Conservation (phyloP, 1,140 invertebrate genomes). For the Diachasmimorpha longicaudata region DNA sequence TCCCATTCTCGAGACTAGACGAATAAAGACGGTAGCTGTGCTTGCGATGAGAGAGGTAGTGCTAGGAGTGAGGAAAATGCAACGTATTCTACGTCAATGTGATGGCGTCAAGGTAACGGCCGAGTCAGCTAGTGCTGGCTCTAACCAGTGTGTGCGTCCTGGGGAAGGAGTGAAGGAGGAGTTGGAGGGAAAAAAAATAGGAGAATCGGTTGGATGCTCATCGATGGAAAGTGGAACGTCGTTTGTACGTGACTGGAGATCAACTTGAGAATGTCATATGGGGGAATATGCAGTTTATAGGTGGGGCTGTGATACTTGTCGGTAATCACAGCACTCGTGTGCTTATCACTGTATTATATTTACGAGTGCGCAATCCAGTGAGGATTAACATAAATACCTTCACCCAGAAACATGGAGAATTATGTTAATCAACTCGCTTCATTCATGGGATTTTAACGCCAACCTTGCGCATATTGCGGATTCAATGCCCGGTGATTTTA, state of each 20-base stretch:
- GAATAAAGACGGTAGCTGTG: constrained; percentile 3
- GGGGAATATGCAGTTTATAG: not conserved
- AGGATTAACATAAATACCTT: constrained; percentile 1
- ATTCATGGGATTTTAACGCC: not conserved
- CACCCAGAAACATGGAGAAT: not conserved
- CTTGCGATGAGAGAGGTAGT: not conserved
- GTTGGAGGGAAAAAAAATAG: not conserved
- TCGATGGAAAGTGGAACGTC: constrained; percentile 24
- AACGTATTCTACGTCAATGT: not conserved
- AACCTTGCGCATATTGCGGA: no score
- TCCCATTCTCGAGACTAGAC: constrained; percentile 11
- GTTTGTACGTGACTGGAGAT: constrained; percentile 17
- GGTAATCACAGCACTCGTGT: not conserved
- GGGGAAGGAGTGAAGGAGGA: not conserved
- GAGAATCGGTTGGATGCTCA: constrained; percentile 12
- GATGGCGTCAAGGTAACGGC: not conserved
- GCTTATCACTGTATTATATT: not conserved
- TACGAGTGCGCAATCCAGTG: not conserved
- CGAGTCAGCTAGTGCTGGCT: constrained; percentile 12
- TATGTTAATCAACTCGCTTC: not conserved
- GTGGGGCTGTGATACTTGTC: not conserved
- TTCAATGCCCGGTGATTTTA: no score
- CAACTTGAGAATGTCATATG: not conserved
- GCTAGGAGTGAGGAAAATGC: not conserved
- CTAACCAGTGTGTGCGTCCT: not conserved